Percentiles rank a stretch among this genome's conserved stretches.
These are phyloP conservation scores for Enhydra lutris DNA, from an alignment of 2,113 vertebrate species.

Conservation along the genomic window DNA sequence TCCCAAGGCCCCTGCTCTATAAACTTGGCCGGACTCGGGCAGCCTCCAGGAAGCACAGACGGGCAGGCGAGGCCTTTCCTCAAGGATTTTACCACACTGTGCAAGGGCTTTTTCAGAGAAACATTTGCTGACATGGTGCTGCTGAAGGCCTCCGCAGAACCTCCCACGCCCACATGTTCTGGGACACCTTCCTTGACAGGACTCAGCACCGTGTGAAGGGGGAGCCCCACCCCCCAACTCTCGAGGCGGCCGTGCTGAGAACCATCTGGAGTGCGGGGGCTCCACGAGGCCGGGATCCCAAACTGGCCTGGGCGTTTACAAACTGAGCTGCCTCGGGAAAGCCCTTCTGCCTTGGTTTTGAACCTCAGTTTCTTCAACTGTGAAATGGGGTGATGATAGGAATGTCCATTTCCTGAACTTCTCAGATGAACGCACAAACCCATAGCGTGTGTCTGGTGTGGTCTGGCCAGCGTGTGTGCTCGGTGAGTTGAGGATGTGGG, in stretches of 20 bases:
- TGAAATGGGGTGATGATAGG: not conserved
- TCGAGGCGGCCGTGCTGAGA: not conserved
- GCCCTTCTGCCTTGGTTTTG: not conserved
- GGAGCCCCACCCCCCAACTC: no score
- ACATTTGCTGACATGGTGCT: not conserved
- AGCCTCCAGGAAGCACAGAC: not conserved
- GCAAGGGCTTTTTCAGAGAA: not conserved
- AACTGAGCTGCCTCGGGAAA: no score
- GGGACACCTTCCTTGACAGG: not conserved
- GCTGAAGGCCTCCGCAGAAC: not conserved
- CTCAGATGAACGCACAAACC: not conserved
- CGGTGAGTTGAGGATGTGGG: not conserved
- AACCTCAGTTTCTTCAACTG: not conserved
- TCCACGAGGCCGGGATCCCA: no score
- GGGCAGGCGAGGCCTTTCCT: not conserved
- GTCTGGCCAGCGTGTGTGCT: not conserved
- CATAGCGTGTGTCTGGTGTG: fast-evolving
- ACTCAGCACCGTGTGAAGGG: not conserved
- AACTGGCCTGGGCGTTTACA: not conserved
- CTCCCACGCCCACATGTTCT: not conserved
- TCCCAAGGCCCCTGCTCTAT: not conserved
- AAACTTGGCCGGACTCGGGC: not conserved
- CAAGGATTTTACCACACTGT: not conserved
- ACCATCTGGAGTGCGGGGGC: not conserved
- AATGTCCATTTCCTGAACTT: not conserved